Conservation (phyloP, 2,797 vertebrate genomes). For the Rhinella marina region DNA sequence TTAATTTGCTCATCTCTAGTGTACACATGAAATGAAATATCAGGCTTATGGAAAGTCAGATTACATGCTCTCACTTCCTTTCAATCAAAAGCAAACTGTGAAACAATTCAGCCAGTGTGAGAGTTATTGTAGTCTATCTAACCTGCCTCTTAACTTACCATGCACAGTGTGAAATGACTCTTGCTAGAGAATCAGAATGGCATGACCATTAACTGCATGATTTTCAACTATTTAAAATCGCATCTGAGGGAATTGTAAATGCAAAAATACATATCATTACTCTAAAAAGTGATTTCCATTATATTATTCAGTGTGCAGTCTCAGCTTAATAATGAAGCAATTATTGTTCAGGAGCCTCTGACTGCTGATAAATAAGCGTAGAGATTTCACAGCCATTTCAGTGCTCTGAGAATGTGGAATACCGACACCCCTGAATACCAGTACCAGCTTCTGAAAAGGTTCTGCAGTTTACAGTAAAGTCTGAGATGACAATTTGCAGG, state of each 20-base stretch:
- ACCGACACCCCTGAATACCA: neutral
- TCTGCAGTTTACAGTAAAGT: neutral
- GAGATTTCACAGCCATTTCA: slow-evolving; percentile 18
- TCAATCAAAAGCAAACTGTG: slow-evolving; percentile 26
- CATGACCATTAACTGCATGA: slow-evolving; percentile 21
- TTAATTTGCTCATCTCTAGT: neutral
- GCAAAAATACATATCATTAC: slow-evolving; percentile 40
- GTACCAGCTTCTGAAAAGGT: neutral
- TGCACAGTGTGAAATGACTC: slow-evolving; percentile 43
- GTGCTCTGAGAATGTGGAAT: slow-evolving; percentile 17
- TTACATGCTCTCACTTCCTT: slow-evolving; percentile 27
- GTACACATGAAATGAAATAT: slow-evolving; percentile 14
- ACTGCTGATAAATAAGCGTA: slow-evolving; percentile 20
- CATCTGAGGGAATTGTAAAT: slow-evolving; percentile 8
- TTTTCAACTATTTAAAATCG: slow-evolving; percentile 42
- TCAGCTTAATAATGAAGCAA: slow-evolving; percentile 41
- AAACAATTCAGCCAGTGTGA: slow-evolving; percentile 22
- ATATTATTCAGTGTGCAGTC: slow-evolving; percentile 4
- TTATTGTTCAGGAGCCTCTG: slow-evolving; percentile 14
- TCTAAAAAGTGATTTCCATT: slow-evolving; percentile 36
- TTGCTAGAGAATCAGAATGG: slow-evolving; percentile 26
- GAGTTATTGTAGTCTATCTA: neutral
- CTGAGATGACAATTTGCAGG: neutral
- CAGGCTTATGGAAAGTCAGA: neutral
- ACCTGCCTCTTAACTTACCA: slow-evolving; percentile 19